Evolutionary conservation across 2,113 vertebrate genomes (phyloP).

Genomic region (Myiopsitta monachus): DNA sequence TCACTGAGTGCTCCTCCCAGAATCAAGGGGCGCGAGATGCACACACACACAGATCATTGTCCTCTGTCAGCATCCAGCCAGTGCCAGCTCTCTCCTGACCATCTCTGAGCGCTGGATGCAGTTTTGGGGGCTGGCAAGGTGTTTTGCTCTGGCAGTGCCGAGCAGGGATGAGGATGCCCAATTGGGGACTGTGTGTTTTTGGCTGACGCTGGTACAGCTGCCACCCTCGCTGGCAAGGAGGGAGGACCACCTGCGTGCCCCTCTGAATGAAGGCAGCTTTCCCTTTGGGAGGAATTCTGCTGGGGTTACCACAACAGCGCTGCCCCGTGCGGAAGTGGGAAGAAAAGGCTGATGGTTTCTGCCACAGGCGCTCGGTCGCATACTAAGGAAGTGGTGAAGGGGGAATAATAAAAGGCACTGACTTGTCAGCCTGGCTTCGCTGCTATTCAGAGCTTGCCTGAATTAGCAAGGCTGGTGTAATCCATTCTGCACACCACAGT

Average conservation of each 20-base stretch:
- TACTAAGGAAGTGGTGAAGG: not conserved
- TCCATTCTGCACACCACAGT: not conserved
- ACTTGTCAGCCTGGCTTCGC: accelerated
- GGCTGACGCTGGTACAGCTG: not conserved
- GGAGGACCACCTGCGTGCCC: conserved; percentile 5
- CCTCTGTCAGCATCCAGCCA: accelerated
- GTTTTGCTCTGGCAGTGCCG: not conserved
- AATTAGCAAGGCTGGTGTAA: conserved; percentile 3
- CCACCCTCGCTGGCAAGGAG: not conserved
- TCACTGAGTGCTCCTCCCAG: not conserved
- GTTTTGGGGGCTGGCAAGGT: accelerated
- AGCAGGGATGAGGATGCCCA: accelerated
- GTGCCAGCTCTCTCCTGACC: not conserved
- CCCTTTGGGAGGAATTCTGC: not conserved
- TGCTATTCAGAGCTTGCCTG: not conserved
- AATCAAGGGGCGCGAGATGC: not conserved
- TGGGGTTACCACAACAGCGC: not conserved
- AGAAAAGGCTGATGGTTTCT: not conserved
- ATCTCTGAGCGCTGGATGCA: not conserved
- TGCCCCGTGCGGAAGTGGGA: not conserved
- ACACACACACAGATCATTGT: accelerated
- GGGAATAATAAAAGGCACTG: conserved; percentile 10
- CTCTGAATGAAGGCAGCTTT: conserved; percentile 33
- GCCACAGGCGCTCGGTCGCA: not conserved
- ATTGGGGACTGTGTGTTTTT: accelerated